These are phyloP conservation scores for Carassius auratus DNA, from an alignment of 2,113 vertebrate species.

Conservation along the genomic window DNA sequence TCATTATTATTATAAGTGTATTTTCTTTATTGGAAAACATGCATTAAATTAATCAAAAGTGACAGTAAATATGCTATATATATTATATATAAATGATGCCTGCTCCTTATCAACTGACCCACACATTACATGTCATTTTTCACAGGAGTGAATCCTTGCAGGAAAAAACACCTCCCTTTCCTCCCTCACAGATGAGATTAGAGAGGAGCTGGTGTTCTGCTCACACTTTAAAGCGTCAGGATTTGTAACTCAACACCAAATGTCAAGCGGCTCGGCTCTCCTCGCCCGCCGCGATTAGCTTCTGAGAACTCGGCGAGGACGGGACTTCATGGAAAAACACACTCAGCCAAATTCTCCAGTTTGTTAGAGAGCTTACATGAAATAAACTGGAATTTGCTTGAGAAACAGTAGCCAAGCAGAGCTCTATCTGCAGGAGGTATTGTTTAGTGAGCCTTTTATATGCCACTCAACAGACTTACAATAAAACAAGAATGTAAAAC, in stretches of 20 bases:
- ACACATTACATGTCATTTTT: too few species aligned
- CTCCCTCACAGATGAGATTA: too few species aligned
- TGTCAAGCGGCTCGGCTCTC: conserved; percentile 60
- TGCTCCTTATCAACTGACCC: too few species aligned
- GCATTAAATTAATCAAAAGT: background rate
- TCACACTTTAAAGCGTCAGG: too few species aligned
- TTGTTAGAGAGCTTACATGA: conserved; percentile 64
- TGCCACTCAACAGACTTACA: background rate
- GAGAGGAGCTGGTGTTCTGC: too few species aligned
- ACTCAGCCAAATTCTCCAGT: conserved; percentile 63
- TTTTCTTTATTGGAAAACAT: too few species aligned
- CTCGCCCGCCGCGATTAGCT: conserved; percentile 58
- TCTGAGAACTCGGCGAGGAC: conserved; percentile 43
- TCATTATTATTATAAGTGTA: too few species aligned
- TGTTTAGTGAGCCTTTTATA: conserved; percentile 14
- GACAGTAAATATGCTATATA: too few species aligned
- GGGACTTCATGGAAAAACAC: conserved; percentile 44
- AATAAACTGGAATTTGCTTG: conserved; percentile 61
- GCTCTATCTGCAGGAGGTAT: conserved; percentile 13
- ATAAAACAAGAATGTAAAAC: conserved; percentile 7
- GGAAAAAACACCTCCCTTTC: too few species aligned
- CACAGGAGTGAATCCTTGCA: too few species aligned
- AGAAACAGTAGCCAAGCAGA: conserved; percentile 23
- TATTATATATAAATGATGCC: too few species aligned
- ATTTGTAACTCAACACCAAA: too few species aligned